Conservation (phyloP, 2,113 vertebrate genomes). For the Gopherus flavomarginatus region DNA sequence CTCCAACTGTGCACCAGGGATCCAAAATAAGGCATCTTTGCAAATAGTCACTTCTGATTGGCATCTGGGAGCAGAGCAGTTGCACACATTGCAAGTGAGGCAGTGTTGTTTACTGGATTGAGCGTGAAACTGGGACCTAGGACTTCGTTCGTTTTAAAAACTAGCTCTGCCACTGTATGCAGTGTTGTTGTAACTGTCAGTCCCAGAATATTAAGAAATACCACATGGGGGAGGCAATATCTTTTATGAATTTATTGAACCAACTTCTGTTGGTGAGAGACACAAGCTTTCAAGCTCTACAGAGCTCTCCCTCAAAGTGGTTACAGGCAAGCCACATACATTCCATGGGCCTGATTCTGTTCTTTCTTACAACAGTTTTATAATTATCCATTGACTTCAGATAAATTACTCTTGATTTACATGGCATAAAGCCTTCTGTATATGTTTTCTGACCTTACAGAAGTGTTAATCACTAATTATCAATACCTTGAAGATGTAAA, state of each 20-base stretch:
- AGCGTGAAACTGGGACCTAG: neutral
- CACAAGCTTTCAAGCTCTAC: neutral
- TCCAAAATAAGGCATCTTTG: slow-evolving; percentile 64
- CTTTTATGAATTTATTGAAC: neutral
- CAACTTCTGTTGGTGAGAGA: neutral
- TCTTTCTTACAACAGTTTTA: neutral
- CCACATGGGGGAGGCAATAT: too few species aligned
- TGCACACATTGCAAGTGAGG: slow-evolving; percentile 4
- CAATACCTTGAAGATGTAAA: neutral
- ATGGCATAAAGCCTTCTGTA: neutral
- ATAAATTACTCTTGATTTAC: neutral
- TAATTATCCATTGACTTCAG: neutral
- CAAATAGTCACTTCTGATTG: slow-evolving; percentile 54
- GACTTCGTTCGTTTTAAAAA: neutral
- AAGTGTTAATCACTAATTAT: neutral
- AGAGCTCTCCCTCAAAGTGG: neutral
- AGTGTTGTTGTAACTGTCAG: neutral
- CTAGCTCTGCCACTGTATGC: neutral
- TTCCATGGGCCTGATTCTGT: neutral
- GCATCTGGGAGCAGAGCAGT: slow-evolving; percentile 22
- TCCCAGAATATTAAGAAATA: neutral
- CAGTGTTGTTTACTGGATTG: neutral
- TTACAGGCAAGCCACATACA: neutral
- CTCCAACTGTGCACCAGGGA: slow-evolving; percentile 27
- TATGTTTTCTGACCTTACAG: neutral